These are phyloP conservation scores for Astropecten irregularis DNA, from an alignment of 53 echinoderm and acorn worm species.

Conservation along the genomic window DNA sequence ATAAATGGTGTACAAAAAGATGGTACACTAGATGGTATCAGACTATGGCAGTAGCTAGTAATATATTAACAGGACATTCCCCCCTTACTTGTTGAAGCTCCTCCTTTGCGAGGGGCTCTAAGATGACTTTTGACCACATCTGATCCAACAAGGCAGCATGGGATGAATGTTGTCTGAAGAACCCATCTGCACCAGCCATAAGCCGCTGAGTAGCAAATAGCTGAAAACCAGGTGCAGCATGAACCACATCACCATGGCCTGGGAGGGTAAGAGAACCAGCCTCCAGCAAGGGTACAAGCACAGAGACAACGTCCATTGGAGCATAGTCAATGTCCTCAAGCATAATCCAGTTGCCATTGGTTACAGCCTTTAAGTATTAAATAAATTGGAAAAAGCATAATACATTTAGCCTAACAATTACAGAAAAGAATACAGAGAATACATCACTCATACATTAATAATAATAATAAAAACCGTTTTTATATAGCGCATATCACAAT, in stretches of 20 bases:
- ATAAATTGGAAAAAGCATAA: no score
- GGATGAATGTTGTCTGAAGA: constrained; percentile 78
- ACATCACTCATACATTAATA: no score
- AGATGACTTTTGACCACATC: constrained; percentile 89
- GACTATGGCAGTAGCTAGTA: no score
- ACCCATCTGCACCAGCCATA: constrained; percentile 62
- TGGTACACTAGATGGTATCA: no score
- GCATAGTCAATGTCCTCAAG: constrained; percentile 99
- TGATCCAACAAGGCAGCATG: constrained; percentile 91
- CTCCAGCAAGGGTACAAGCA: constrained; percentile 89
- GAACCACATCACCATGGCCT: constrained; percentile 89
- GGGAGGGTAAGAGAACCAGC: constrained; percentile 84
- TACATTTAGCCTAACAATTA: no score
- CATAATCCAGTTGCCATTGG: constrained; percentile 87
- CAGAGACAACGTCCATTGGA: constrained; percentile 97
- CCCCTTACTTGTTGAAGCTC: constrained; percentile 84
- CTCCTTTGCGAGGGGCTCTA: constrained; percentile 81
- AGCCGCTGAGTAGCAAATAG: constrained; percentile 97
- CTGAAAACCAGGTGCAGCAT: constrained; percentile 93
- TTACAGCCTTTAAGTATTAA: constrained; percentile 77
- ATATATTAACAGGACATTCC: no score
- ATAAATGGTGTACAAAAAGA: no score
- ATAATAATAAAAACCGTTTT: no score
- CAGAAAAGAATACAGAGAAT: no score
- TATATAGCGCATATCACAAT: no score